Base-by-base conservation (phyloP, 2,888 invertebrate species). In the Orthosia incerta region DNA sequence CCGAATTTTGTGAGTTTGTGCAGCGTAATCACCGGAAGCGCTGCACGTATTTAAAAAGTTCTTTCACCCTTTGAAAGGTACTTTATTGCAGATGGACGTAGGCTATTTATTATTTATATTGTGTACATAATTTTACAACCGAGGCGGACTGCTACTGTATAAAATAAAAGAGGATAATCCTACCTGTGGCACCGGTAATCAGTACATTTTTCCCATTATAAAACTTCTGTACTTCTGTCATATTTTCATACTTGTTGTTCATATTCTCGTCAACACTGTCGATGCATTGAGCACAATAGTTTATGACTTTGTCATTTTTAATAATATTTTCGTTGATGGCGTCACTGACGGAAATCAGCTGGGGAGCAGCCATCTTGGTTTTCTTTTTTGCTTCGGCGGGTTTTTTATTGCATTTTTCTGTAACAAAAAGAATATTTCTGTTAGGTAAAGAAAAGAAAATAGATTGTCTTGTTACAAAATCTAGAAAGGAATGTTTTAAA, bases 131-230 rank as follows among this genome's bases (percentile, higher is more conserved):
- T 39, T 39, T 7, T 39, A 9, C 9, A 39, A 39, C 39, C 39
- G 39, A 39, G 39, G 7, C 39, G 9, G 39, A 39, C 39, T 9
- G 39, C 39, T 39, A 39, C 39, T 39, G 39, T 39, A 7, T 39
- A 9, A 39, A 39, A 39, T 39, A 39, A 39, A 39, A 39, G 9
- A 9, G 39, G 7, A 39, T 39, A 39, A 39, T 23, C n/a, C 92
- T 76, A 96, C 97, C 97, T 80, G 97, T 97, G 46, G 96, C 97
- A 67, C 97, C 97, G 48, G 97, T 97, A 45, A 97, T 94, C 12
- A 97, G 93, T 0, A 97, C 84, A 87, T 95, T 97, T 86, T 97
- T 97, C 20, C 97, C 96, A 76, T 95, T 91, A 79, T 97, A 97
- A 91, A 97, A 97, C 83, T 94, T 91, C 84, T 97, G 97, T 12